Percentiles rank a stretch among this genome's conserved stretches.
Evolutionary conservation across 2,113 vertebrate genomes (phyloP).

Genomic region (Corythoichthys intestinalis): DNA sequence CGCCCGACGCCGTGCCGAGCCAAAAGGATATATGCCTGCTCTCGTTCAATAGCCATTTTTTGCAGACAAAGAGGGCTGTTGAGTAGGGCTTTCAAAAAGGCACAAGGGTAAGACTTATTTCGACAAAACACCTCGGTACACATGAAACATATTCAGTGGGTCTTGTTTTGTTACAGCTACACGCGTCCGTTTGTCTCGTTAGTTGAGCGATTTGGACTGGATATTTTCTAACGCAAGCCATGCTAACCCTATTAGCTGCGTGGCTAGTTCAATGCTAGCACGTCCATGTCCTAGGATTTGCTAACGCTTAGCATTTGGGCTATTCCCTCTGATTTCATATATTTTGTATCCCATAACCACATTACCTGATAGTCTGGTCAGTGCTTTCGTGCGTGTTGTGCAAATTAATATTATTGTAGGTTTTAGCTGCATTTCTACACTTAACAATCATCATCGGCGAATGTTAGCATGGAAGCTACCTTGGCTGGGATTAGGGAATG

Average conservation of each 20-base stretch:
- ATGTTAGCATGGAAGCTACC: conserved; percentile 49
- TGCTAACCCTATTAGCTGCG: conserved; percentile 30
- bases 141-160: neutral
- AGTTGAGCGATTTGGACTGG: neutral
- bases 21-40: conserved; percentile 66
- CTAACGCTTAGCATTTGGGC: conserved; percentile 45
- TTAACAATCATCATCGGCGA: neutral
- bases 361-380: neutral
- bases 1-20: conserved; percentile 54
- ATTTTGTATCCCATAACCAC: neutral
- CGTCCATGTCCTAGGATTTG: conserved; percentile 19
- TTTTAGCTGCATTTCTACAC: conserved; percentile 14
- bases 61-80: conserved; percentile 77
- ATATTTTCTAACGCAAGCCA: neutral
- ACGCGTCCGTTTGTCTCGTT: neutral
- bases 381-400: neutral
- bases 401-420: neutral
- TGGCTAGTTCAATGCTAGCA: conserved; percentile 46
- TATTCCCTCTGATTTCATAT: neutral
- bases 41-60: conserved; percentile 73
- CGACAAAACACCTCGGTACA: conserved; percentile 4
- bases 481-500: conserved; percentile 46
- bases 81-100: conserved; percentile 54
- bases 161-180: neutral
- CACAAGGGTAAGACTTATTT: conserved; percentile 61